Evolutionary conservation across 2,797 vertebrate species (phyloP).

Genomic region (Sparus aurata): DNA sequence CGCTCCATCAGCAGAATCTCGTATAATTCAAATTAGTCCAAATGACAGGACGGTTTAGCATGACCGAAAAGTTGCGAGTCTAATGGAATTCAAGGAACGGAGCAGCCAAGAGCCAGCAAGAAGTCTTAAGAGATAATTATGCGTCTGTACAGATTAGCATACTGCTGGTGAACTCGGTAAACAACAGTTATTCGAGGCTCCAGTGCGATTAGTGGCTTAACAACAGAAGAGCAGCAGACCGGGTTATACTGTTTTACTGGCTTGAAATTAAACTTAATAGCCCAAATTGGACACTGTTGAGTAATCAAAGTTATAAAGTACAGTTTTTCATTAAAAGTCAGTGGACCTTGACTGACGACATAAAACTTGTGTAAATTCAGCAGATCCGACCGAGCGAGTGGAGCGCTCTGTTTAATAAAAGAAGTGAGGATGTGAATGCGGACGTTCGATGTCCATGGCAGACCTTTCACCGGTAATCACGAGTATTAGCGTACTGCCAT

Average conservation of each 20-base stretch:
- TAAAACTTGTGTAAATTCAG: slow-evolving; percentile 26
- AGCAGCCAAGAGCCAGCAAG: slow-evolving; percentile 34
- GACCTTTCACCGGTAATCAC: slow-evolving; percentile 50
- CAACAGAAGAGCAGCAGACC: slow-evolving; percentile 54
- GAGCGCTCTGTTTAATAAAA: slow-evolving; percentile 24
- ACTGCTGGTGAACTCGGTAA: slow-evolving; percentile 68
- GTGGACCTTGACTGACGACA: slow-evolving; percentile 13
- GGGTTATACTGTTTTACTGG: slow-evolving; percentile 49
- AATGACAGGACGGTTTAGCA: slow-evolving; percentile 62
- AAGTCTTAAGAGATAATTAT: slow-evolving; percentile 67
- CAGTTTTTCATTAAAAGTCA: slow-evolving; percentile 44
- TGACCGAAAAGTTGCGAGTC: slow-evolving; percentile 56
- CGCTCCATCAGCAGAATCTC: slow-evolving; percentile 61
- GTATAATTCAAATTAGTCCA: slow-evolving; percentile 68
- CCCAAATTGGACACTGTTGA: slow-evolving; percentile 53
- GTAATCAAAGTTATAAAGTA: slow-evolving; percentile 43
- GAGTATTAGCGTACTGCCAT: slow-evolving; percentile 39
- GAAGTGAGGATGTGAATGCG: slow-evolving; percentile 25
- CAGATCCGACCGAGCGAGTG: slow-evolving; percentile 27
- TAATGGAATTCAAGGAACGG: slow-evolving; percentile 52
- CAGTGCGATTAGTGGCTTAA: slow-evolving; percentile 68
- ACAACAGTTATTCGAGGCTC: slow-evolving; percentile 68
- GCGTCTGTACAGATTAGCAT: slow-evolving; percentile 70
- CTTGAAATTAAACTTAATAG: slow-evolving; percentile 62
- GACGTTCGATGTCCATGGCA: slow-evolving; percentile 23